Evolutionary conservation across 2,797 vertebrate species (phyloP), one percentile per base, ranked within the genome.

Genomic region (Pantherophis alleghaniensis): DNA sequence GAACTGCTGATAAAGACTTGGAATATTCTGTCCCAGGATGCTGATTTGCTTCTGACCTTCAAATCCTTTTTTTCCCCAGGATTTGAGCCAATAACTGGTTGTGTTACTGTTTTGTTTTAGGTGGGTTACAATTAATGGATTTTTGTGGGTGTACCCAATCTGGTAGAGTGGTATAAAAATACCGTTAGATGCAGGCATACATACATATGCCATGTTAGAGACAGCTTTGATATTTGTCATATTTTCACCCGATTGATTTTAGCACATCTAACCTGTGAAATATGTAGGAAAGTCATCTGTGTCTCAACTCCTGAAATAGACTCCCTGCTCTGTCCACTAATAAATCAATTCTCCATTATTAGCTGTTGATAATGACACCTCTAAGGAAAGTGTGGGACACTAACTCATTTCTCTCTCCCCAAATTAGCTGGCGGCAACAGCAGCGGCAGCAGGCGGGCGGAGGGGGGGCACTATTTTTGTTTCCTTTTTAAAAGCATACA

Each of bases 401-500:
- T 57, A 95, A 93, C 90, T 56, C 42, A 79, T 55, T 9, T 86
- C 37, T n/a, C 37, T 18, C 59, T n/a, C 1, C 37, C 28, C 69
- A 90, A 92, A 74, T 63, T 94, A 92, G 26, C 59, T 91, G 92
- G 86, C 16, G 88, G 22, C 63, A 91, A 32, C 20, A 47, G 37
- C 18, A 24, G 20, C 4, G 4, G 37, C 37, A 37, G 32, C 69
- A 32, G 69, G 32, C 14, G 1, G 42, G 42, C 4, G 2, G 20
- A 12, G 56, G 66, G 56, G 24, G 16, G 42, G 56, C 42, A 12
- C 61, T 91, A 88, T 93, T 93, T 93, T 88, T 91, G 90, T 93
- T 88, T 88, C 90, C 13, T 93, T 96, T 95, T 91, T 95, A 96
- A 96, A 93, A 96, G 91, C n/a, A 69, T 66, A 89, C 94, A 97